Evolutionary conservation across 2,888 invertebrate species (phyloP).

Genomic region (Tortricodes alternella): DNA sequence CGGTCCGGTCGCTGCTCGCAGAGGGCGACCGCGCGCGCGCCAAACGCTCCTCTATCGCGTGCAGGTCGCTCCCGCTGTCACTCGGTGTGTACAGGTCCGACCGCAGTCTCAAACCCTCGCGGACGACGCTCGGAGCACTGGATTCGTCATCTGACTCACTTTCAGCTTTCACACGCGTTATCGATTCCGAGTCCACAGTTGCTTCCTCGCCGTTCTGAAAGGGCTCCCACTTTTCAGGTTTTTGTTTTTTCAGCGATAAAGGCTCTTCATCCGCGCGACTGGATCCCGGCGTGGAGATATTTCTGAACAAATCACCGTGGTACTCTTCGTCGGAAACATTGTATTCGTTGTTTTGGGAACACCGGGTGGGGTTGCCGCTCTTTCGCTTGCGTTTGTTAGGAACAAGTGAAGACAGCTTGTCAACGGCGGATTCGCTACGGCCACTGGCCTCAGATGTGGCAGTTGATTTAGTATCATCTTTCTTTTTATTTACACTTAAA

Average conservation of each 20-base stretch:
- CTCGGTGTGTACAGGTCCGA: conserved; percentile 78
- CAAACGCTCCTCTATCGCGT: conserved; percentile 77
- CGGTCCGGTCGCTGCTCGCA: conserved; percentile 71
- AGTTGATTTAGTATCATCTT: conserved; percentile 82
- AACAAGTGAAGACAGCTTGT: conserved; percentile 68
- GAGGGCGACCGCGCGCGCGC: conserved; percentile 79
- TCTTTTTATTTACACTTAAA: conserved; percentile 86
- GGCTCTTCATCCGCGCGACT: conserved; percentile 72
- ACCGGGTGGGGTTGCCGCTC: conserved; percentile 91
- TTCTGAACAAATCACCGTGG: conserved; percentile 72
- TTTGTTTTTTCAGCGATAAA: conserved; percentile 74
- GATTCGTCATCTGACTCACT: conserved; percentile 78
- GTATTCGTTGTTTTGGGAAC: conserved; percentile 83
- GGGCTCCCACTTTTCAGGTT: conserved; percentile 70
- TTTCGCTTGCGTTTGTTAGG: conserved; percentile 90
- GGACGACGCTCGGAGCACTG: conserved; percentile 74
- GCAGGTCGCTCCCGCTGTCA: conserved; percentile 75
- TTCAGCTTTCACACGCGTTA: conserved; percentile 74
- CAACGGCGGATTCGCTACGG: conserved; percentile 64
- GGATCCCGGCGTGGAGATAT: conserved; percentile 66
- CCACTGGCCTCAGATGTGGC: conserved; percentile 52
- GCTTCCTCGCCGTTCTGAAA: conserved; percentile 75
- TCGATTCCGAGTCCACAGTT: conserved; percentile 67
- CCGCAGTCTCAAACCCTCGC: conserved; percentile 72
- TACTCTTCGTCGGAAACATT: conserved; percentile 76